phyloP scores from a whole-genome alignment of 2,888 invertebrate genomes.

The Andrena fulva region DNA sequence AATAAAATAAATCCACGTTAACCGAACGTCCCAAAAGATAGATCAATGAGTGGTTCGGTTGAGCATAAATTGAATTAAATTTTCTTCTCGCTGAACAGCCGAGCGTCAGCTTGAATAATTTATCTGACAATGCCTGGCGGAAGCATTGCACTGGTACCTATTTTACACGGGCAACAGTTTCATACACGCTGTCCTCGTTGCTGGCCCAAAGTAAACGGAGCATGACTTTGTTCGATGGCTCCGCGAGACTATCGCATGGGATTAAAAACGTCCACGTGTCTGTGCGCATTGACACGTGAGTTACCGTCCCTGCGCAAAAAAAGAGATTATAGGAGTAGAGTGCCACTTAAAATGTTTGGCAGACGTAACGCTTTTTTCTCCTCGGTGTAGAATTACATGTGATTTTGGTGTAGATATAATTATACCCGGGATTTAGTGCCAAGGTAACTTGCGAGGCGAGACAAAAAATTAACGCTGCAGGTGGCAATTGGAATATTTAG shows the following conservation, averaged over 20 bases:
- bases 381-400: not conserved
- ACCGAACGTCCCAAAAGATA: too few species aligned
- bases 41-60: too few species aligned
- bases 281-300: not conserved
- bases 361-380: not conserved
- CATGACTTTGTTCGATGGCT: conserved; percentile 72
- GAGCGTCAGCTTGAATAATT: conserved; percentile 11
- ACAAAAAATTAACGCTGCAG: not conserved
- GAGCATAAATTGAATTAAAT: not conserved
- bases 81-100: not conserved
- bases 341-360: not conserved
- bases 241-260: conserved; percentile 61
- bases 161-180: conserved; percentile 19
- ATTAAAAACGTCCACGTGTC: conserved; percentile 21
- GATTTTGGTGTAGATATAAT: not conserved
- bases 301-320: conserved; percentile 7
- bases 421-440: not conserved
- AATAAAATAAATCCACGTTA: too few species aligned
- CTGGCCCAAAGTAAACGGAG: conserved; percentile 75
- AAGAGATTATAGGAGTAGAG: conserved; percentile 32
- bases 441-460: not conserved
- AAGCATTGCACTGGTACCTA: conserved; percentile 5
- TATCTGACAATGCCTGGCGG: conserved; percentile 18
- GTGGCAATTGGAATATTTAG: not conserved
- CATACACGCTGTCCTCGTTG: conserved; percentile 48